Base-by-base conservation (phyloP, 1,140 invertebrate species). In the Bombus soroeensis region DNA sequence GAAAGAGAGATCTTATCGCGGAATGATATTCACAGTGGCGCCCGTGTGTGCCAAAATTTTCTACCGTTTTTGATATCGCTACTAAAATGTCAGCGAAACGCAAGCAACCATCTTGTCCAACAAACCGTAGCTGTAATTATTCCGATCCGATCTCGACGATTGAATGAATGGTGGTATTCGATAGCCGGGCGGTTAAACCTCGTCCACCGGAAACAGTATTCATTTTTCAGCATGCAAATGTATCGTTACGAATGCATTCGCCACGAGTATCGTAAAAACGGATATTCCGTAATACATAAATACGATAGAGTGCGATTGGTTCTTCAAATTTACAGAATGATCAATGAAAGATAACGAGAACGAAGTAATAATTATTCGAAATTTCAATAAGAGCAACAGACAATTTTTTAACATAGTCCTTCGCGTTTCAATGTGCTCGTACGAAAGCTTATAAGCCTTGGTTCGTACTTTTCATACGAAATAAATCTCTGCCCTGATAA, bases 31-130 rank as follows among this genome's bases (percentile, higher is more conserved):
- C 82, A 53, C 74, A 39, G 41, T 68, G 22, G 53, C 15, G 37
- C 18, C n/a, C 28, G 41, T 71, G 75, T 59, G 75, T 59, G 75
- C 82, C 82, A 84, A 84, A 84, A 84, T 84, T 84, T 71, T 78
- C 39, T 53, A 34, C 34, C 22, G 41, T 39, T 83, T 34, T 53
- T 66, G 9, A 41, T 83, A 53, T 68, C 41, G 43, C 22, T 18
- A 0, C 32, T 66, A 37, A 81, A 83, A 83, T 79, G 75, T 84
- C 66, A 70, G 15, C 39, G 53, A 41, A 43, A 84, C 75, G 47
- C 82, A 37, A 25, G 6, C 15, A 34, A 77, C 81, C 72, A 70
- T 66, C 73, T 83, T 83, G 82, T 59, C 22, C 75, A 59, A 71
- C 74, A 78, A 84, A 78, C 82, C 74, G 47, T 79, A 18, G 22